These are phyloP conservation scores for Coelinius sp. DNA, from an alignment of 2,888 invertebrate species.

Conservation along the genomic window DNA sequence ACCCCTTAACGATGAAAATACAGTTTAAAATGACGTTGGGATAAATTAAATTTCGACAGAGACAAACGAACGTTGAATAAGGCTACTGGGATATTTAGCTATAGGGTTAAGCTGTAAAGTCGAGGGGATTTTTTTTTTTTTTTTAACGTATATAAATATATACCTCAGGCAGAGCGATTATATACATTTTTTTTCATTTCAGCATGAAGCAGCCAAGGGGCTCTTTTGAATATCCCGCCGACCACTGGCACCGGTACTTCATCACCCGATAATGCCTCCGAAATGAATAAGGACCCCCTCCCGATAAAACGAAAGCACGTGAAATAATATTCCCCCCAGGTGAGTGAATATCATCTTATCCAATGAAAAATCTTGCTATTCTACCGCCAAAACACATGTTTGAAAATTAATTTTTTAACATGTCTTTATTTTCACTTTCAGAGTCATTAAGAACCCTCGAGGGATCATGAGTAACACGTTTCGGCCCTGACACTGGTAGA, in stretches of 20 bases:
- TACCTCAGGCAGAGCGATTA: conserved; percentile 6
- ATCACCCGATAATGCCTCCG: conserved; percentile 15
- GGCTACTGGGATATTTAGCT: neutral
- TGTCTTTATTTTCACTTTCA: neutral
- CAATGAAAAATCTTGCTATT: neutral
- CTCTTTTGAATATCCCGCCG: conserved; percentile 15
- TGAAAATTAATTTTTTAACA: neutral
- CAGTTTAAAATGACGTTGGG: neutral
- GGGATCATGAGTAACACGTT: neutral
- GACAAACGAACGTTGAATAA: neutral
- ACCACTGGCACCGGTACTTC: conserved; percentile 7
- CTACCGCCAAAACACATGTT: neutral
- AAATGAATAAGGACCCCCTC: conserved; percentile 24
- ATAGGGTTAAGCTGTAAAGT: conserved; percentile 12
- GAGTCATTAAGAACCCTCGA: neutral
- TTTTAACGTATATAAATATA: conserved; percentile 9
- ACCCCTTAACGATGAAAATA: neutral
- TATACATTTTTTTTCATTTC: neutral
- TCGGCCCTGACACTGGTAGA: conserved; percentile 5
- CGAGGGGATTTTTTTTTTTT: neutral
- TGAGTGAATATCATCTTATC: neutral
- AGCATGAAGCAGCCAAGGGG: neutral
- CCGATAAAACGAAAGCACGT: conserved; percentile 2
- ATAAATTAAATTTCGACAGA: neutral
- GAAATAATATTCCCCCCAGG: neutral